Evolutionary conservation across 2,888 invertebrate species (phyloP), one percentile per base, ranked within the genome.

Genomic region (Drosophila phalerata): DNA sequence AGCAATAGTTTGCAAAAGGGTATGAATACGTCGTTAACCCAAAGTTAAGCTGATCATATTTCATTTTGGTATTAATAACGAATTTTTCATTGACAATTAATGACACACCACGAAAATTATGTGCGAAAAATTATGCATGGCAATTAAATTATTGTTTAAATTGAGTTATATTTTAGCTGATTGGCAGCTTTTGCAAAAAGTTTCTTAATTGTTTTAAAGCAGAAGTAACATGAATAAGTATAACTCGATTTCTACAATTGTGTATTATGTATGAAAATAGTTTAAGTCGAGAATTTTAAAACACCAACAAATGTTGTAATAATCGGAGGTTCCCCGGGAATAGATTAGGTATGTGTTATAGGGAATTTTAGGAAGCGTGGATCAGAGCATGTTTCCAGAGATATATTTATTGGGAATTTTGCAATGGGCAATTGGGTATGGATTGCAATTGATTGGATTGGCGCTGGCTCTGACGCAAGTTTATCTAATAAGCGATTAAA

Each of bases 401-500:
- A 47, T 45, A 49, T 56, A 38, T 38, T 53, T 67, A 34, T 43
- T 49, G 22, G 34, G 56, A 68, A 73, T 43, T 43, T 45, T 37
- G 49, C 30, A n/a, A 38, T 62, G 58, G 15, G 57, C 0, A 10
- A 34, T 34, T 52, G 55, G 13, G 45, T 40, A 32, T 69, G 22
- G 56, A 55, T 62, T 65, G 57, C 63, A 75, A 82, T 81, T 79
- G 69, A 81, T 79, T 76, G 82, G 65, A 69, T 81, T 84, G 75
- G 53, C 28, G 61, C 65, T 61, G 37, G 25, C n/a, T 56, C 37
- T 37, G 56, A 37, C 32, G 67, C 69, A 78, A 69, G 66, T 66
- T 68, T 74, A 86, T 69, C 80, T 71, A 74, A 79, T 80, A 74
- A 64, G 69, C 77, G 69, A 86, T 84, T 84, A 86, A 73, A 73